phyloP scores from a whole-genome alignment of 2,797 vertebrate species.

The Onychomys arenicola region DNA sequence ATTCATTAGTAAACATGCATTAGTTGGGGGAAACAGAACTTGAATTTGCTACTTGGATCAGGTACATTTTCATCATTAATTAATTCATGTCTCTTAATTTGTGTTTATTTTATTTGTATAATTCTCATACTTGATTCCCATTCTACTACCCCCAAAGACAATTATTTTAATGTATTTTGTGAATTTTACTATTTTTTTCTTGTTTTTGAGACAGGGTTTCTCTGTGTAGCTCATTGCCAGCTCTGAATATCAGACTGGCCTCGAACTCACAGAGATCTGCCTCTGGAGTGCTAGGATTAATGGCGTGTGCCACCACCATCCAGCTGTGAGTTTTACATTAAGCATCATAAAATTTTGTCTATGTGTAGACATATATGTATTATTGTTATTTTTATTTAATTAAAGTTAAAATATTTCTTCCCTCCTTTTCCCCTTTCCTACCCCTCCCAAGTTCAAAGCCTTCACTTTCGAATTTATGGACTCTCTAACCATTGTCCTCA shows the following conservation, averaged over 20 bases:
- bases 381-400: too few relatives aligned
- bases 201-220: background rate
- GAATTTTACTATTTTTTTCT: background rate
- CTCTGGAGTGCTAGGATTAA: too few relatives aligned
- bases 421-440: too few relatives aligned
- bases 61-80: background rate
- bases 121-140: background rate
- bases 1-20: background rate
- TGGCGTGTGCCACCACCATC: too few relatives aligned
- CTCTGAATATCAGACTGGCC: background rate
- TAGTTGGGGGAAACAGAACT: background rate
- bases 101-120: background rate
- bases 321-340: too few relatives aligned
- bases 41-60: slow-evolving; percentile 16
- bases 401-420: too few relatives aligned
- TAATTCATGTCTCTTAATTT: background rate
- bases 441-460: too few relatives aligned
- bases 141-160: background rate
- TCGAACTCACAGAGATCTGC: background rate
- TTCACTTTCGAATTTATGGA: too few relatives aligned
- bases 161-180: background rate
- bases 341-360: too few relatives aligned
- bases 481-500: too few relatives aligned
- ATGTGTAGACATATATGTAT: too few relatives aligned
- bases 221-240: background rate